These are phyloP conservation scores for Nomada flava DNA, from an alignment of 2,888 invertebrate genomes.

Conservation along the genomic window DNA sequence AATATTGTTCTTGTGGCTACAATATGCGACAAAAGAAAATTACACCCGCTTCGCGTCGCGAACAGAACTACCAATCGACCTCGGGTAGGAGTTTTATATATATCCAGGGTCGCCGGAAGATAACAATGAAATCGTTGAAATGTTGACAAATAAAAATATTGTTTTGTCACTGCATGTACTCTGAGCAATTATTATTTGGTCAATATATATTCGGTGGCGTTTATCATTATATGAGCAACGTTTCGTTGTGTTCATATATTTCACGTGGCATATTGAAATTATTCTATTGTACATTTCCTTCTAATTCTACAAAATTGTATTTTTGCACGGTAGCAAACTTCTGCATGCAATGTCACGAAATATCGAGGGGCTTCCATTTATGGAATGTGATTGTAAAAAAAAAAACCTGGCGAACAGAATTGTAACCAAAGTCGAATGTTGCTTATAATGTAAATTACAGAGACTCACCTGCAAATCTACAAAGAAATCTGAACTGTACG, in stretches of 20 bases:
- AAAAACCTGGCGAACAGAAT: background rate
- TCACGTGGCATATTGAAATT: too few relatives aligned
- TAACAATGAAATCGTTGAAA: slow-evolving; percentile 27
- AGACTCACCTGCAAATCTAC: slow-evolving; percentile 3
- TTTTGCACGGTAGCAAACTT: background rate
- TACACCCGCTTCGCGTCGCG: slow-evolving; percentile 1
- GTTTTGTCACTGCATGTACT: background rate
- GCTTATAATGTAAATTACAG: background rate
- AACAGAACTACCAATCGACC: slow-evolving; percentile 21
- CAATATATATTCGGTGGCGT: too few relatives aligned
- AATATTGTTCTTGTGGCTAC: background rate
- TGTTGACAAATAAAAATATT: slow-evolving; percentile 9
- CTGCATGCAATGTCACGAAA: background rate
- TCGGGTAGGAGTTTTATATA: background rate
- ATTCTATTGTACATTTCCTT: too few relatives aligned
- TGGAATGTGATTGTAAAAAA: background rate
- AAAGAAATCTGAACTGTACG: background rate
- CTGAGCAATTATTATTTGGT: background rate
- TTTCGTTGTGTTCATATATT: too few relatives aligned
- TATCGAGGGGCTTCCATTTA: background rate
- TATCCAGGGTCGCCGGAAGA: slow-evolving; percentile 21
- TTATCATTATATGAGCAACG: too few relatives aligned
- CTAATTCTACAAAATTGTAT: background rate
- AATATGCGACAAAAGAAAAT: background rate
- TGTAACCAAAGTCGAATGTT: too few relatives aligned